phyloP scores from a whole-genome alignment of 1,140 invertebrate species.

The Atta cephalotes region DNA sequence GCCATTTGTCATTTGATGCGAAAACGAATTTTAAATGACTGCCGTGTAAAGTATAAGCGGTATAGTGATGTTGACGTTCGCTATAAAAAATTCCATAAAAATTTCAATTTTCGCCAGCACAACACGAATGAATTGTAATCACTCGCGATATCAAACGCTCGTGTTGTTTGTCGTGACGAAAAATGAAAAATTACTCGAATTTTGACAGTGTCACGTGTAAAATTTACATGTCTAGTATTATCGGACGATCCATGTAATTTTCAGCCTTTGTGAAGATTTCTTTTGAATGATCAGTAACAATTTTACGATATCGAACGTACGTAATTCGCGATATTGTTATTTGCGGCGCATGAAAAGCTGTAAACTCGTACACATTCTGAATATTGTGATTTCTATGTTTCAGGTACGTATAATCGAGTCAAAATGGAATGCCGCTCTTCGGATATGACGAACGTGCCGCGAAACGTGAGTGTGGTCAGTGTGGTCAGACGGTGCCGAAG shows the following conservation, averaged over 20 bases:
- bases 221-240: not conserved
- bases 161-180: no score
- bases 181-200: slow-evolving; percentile 29
- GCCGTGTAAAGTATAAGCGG: not conserved
- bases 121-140: slow-evolving; percentile 19
- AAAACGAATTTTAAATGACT: slow-evolving; percentile 28
- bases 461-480: slow-evolving; percentile 68
- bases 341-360: not conserved
- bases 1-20: not conserved
- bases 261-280: slow-evolving; percentile 1
- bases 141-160: slow-evolving; percentile 18
- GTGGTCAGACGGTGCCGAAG: slow-evolving; percentile 63
- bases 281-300: not conserved
- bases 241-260: not conserved
- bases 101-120: not conserved
- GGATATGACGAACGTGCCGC: slow-evolving; percentile 10
- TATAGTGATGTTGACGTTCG: slow-evolving; percentile 21
- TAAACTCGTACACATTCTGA: slow-evolving; percentile 31
- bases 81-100: slow-evolving; percentile 42
- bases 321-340: not conserved
- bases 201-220: not conserved
- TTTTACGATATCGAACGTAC: slow-evolving; percentile 1
- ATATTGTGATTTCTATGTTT: slow-evolving; percentile 59
- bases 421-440: not conserved
- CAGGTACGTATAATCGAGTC: slow-evolving; percentile 70